Evolutionary conservation across 2,113 vertebrate species (phyloP).

Genomic region (Tupaia tana): DNA sequence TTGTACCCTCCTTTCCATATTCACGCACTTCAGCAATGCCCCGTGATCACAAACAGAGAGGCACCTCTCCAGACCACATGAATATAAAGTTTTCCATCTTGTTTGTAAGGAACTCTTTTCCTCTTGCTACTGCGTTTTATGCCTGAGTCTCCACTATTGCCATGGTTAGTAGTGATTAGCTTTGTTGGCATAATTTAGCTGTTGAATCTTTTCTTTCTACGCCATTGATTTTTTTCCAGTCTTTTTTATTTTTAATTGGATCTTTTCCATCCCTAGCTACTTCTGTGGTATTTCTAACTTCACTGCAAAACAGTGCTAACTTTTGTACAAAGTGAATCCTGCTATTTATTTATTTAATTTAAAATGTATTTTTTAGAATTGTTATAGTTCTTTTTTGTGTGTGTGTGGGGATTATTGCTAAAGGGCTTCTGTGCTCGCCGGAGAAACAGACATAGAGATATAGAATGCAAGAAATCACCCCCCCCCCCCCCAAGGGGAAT

Average conservation of each 20-base stretch:
- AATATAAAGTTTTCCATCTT: background rate
- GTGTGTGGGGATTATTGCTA: no score
- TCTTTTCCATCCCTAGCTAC: background rate
- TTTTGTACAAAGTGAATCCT: background rate
- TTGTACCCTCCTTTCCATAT: background rate
- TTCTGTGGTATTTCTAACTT: background rate
- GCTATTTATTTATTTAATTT: background rate
- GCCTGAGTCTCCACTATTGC: rapidly evolving
- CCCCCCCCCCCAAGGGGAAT: no score
- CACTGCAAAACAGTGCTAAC: background rate
- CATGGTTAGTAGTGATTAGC: background rate
- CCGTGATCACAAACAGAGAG: background rate
- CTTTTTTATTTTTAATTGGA: background rate
- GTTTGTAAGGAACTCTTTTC: background rate
- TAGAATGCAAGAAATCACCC: no score
- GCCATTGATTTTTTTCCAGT: background rate
- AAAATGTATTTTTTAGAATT: no score
- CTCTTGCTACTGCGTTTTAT: background rate
- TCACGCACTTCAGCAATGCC: background rate
- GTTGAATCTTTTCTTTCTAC: background rate
- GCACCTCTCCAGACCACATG: background rate
- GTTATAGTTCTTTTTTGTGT: no score
- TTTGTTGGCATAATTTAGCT: background rate
- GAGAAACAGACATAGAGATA: no score
- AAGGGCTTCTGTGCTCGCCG: no score